Evolutionary conservation across 2,888 invertebrate species (phyloP), one percentile per base, ranked within the genome.

Genomic region (Clepsis dumicolana): DNA sequence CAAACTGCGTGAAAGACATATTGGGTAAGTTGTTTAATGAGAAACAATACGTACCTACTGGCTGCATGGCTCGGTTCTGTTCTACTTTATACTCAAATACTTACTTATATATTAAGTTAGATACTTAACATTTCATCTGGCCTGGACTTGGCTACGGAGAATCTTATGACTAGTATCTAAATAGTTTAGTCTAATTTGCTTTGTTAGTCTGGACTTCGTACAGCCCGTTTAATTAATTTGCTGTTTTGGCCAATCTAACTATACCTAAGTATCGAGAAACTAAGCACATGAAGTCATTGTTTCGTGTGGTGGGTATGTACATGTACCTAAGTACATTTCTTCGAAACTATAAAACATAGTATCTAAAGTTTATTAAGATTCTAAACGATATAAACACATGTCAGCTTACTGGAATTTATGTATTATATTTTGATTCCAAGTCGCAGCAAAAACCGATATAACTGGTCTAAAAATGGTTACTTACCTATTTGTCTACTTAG

Each of bases 1-100:
- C 70, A 95, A 95, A 74, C 94, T 97, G 61, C 94, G 98, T 38
- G 96, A 98, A 83, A 95, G 96, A 81, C 95, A 97, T 80, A 96
- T 98, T 78, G 97, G 97, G 98, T 98, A 88, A 96, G 96, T 79
- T 71, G 66, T 57, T 67, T 61, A n/a, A n/a, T n/a, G n/a, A n/a
- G 67, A 64, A 87, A 54, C 25, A 24, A 64, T 38, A 21, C 44
- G 16, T 54, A 38, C 7, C 5, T 41, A n/a, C 16, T 16, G 41
- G 4, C 16, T 44, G 16, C 41, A 41, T 5, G n/a, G n/a, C 5
- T 41, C n/a, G n/a, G n/a, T n/a, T n/a, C n/a, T n/a, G n/a, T n/a
- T n/a, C n/a, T n/a, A n/a, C n/a, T n/a, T 7, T 41, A 8, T 10
- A 3, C 48, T 48, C 48, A 8, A 10, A 12, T 12, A 21, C 21